Percentiles rank a stretch among this genome's conserved stretches.
These are phyloP conservation scores for Melinaea marsaeus DNA, from an alignment of 2,888 invertebrate species.

Conservation along the genomic window DNA sequence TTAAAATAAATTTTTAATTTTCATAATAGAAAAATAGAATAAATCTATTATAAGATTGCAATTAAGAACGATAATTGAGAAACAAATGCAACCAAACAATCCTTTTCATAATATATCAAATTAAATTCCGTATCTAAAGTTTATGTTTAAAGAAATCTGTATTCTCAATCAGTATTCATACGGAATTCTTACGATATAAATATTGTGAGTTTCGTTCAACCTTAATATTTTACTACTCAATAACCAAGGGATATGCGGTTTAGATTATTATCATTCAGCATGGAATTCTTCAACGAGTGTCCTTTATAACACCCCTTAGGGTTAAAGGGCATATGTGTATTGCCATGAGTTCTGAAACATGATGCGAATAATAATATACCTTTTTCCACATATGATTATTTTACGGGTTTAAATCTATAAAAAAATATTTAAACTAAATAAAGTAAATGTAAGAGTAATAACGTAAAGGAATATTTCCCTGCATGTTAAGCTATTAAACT, in stretches of 20 bases:
- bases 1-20: too few relatives aligned
- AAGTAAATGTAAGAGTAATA: too few relatives aligned
- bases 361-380: conserved; percentile 20
- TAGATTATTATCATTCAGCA: conserved; percentile 27
- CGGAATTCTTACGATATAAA: not conserved
- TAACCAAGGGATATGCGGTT: conserved; percentile 21
- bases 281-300: conserved; percentile 26
- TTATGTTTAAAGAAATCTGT: not conserved
- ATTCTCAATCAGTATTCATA: conserved; percentile 3
- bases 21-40: too few relatives aligned
- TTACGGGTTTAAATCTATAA: not conserved
- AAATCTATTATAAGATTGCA: too few relatives aligned
- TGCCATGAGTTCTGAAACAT: conserved; percentile 18
- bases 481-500: too few relatives aligned
- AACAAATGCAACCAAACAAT: too few relatives aligned
- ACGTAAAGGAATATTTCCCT: too few relatives aligned
- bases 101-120: too few relatives aligned
- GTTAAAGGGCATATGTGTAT: conserved; percentile 26
- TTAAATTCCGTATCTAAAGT: not conserved
- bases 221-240: conserved; percentile 31
- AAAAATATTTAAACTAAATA: too few relatives aligned
- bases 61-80: too few relatives aligned
- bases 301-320: conserved; percentile 28
- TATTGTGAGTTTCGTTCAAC: conserved; percentile 7
- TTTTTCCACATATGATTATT: conserved; percentile 9